These are phyloP conservation scores for Alectura lathami DNA, from an alignment of 2,113 vertebrate species.

Conservation along the genomic window DNA sequence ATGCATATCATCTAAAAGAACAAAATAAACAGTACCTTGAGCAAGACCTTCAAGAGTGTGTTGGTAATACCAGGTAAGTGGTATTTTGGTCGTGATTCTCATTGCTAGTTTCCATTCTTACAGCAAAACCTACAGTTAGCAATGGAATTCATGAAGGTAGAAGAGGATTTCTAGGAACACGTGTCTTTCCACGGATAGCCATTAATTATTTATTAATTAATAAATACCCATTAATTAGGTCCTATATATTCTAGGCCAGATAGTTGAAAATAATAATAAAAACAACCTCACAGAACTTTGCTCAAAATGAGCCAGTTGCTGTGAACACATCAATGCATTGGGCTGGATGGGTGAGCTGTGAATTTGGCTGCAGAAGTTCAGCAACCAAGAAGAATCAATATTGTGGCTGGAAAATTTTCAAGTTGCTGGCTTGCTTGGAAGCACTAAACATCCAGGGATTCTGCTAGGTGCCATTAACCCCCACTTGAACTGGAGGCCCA, in stretches of 20 bases:
- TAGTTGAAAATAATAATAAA: background rate
- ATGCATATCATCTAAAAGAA: background rate
- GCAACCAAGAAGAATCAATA: constrained; percentile 33
- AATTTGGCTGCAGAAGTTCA: constrained; percentile 20
- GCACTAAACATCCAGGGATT: background rate
- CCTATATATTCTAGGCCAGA: background rate
- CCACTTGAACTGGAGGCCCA: background rate
- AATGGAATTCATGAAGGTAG: background rate
- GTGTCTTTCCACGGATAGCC: background rate
- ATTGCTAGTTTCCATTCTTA: background rate
- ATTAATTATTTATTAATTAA: background rate
- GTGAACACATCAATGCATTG: background rate
- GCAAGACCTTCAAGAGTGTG: background rate
- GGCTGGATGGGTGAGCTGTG: background rate
- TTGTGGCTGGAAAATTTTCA: constrained; percentile 33
- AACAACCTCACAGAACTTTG: background rate
- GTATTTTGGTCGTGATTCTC: background rate
- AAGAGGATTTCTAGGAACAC: background rate
- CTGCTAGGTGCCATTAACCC: background rate
- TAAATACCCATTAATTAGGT: too few species aligned
- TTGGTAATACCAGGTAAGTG: background rate
- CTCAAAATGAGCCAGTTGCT: background rate
- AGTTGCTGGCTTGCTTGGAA: background rate
- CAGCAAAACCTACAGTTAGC: background rate
- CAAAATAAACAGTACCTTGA: background rate